phyloP scores from a whole-genome alignment of 2,113 vertebrate species.

The Eurystomus gularis region DNA sequence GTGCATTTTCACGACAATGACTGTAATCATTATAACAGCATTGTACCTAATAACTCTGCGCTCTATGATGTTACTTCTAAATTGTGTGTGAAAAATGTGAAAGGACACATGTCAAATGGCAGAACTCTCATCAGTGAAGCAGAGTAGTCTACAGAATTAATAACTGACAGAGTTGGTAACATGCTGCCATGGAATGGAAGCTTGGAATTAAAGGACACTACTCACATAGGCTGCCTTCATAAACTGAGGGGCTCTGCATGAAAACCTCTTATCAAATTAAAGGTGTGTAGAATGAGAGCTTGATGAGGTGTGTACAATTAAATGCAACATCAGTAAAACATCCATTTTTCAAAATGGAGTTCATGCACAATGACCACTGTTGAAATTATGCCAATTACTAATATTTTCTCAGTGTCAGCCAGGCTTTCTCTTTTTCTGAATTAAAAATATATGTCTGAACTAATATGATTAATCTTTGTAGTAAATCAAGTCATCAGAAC shows the following conservation, averaged over 20 bases:
- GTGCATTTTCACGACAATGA: slow-evolving; percentile 19
- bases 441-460: not conserved
- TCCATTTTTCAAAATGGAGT: not conserved
- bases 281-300: not conserved
- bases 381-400: not conserved
- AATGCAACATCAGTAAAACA: not conserved
- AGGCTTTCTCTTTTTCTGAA: not conserved
- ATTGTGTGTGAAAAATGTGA: slow-evolving; percentile 25
- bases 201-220: not conserved
- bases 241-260: not conserved
- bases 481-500: not conserved
- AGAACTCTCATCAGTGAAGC: not conserved
- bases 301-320: not conserved
- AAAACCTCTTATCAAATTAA: not conserved
- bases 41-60: not conserved
- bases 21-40: not conserved
- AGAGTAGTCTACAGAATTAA: not conserved
- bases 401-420: not conserved
- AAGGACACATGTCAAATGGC: slow-evolving; percentile 1
- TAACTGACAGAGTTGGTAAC: not conserved
- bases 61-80: slow-evolving; percentile 20
- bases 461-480: not conserved
- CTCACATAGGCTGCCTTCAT: not conserved
- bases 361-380: not conserved
- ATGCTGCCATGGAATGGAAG: not conserved